Percentiles rank a stretch among this genome's conserved stretches.
Evolutionary conservation across 2,113 vertebrate species (phyloP).

Genomic region (Toxotes chatareus): DNA sequence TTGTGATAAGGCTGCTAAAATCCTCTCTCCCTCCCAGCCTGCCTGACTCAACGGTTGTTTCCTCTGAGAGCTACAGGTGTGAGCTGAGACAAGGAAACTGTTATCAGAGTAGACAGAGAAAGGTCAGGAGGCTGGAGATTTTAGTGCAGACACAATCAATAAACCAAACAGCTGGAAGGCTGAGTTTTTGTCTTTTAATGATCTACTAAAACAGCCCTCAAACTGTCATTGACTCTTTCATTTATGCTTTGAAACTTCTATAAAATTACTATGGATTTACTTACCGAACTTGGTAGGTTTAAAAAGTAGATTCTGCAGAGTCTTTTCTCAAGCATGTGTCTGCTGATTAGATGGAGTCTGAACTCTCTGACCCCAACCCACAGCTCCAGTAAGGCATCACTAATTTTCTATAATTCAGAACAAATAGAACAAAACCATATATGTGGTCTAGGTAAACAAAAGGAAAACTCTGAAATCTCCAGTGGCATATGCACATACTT

Average conservation of each 20-base stretch:
- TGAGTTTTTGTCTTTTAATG: conserved; percentile 34
- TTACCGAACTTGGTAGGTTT: neutral
- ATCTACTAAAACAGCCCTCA: conserved; percentile 25
- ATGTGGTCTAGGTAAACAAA: conserved; percentile 17
- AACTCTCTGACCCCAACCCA: neutral
- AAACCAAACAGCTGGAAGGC: conserved; percentile 40
- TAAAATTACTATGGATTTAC: neutral
- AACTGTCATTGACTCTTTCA: neutral
- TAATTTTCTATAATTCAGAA: conserved; percentile 5
- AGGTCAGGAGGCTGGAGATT: conserved; percentile 40
- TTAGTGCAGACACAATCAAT: conserved; percentile 40
- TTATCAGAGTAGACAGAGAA: conserved; percentile 50
- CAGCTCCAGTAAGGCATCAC: neutral
- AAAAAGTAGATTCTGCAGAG: neutral
- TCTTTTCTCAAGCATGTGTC: conserved; percentile 29
- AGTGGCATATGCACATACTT: neutral
- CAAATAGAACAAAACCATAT: neutral
- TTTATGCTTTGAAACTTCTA: neutral
- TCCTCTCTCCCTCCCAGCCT: neutral
- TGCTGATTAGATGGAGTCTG: neutral
- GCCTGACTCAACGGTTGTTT: conserved; percentile 35
- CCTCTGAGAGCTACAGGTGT: conserved; percentile 55
- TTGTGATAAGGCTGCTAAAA: conserved; percentile 53
- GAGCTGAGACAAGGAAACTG: conserved; percentile 36
- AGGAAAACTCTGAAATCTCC: conserved; percentile 1